Base-by-base conservation (phyloP, 2,888 invertebrate genomes). In the Microctonus brassicae region DNA sequence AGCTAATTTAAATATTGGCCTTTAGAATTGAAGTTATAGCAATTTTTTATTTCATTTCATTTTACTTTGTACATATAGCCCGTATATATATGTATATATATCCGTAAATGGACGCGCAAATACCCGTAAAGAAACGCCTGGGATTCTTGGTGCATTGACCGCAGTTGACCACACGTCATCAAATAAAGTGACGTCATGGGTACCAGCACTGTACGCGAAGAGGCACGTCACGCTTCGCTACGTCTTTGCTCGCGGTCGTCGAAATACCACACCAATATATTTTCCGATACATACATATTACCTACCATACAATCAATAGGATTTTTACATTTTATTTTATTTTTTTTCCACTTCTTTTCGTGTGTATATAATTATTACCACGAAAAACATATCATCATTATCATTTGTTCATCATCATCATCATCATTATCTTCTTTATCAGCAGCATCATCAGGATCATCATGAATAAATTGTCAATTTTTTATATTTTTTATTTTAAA, bases 91-190 rank as follows among this genome's bases (percentile, higher is more conserved):
- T 3, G 80, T 81, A 82, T 47, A 47, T 47, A 20, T 47, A 47
- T 47, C 47, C 47, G 17, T 47, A 47, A 47, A 47, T 47, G 47
- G 47, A 4, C 47, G 17, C 47, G 47, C 47, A 47, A 47, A 63
- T 22, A 58, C 13, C 61, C 69, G 73, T 65, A 84, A 62, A 72
- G 67, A 67, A 84, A 82, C 73, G 70, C 66, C 71, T 72, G 73
- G 73, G 60, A 73, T 72, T 63, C 73, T n/a, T 82, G 85, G 87
- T 87, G 87, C 87, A 87, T 86, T 87, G 87, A 87, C 87, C 87
- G 87, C 86, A 83, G 85, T 85, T 87, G 87, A 87, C 87, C 87
- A 87, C 86, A 84, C 87, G 87, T 87, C 87, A 87, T 86, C 86
- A 82, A 84, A 84, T 83, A 62, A 82, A 84, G 83, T 87, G 87